These are phyloP conservation scores for Sarcophaga bullata DNA, from an alignment of 1,140 invertebrate species.

Conservation along the genomic window DNA sequence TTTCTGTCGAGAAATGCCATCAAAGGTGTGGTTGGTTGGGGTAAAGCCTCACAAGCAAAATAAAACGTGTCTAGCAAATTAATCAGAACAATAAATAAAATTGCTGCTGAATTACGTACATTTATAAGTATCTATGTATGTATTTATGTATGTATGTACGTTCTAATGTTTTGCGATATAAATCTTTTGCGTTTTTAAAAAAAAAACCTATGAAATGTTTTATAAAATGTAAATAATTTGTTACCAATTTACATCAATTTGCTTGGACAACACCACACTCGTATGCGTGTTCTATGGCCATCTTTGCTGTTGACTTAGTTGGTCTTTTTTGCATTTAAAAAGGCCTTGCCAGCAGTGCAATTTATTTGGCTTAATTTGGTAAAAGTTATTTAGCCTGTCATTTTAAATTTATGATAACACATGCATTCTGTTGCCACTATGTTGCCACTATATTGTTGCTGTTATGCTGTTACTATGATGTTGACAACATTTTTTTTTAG, in stretches of 20 bases:
- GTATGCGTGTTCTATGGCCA: background rate
- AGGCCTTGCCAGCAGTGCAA: constrained; percentile 26
- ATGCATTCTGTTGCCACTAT: background rate
- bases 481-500: background rate
- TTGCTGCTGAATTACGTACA: no score
- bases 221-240: background rate
- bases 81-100: background rate
- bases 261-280: background rate
- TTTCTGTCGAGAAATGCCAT: no score
- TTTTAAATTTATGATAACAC: constrained; percentile 41
- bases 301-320: background rate
- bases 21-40: no score
- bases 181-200: background rate
- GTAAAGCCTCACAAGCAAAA: no score
- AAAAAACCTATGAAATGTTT: background rate
- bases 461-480: background rate
- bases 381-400: constrained; percentile 38
- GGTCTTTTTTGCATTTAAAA: background rate
- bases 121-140: no score
- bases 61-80: background rate
- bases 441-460: background rate
- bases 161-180: background rate
- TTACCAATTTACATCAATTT: background rate
- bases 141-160: no score
- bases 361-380: constrained; percentile 40